These are phyloP conservation scores for Acleris literana DNA, from an alignment of 2,888 invertebrate species.

Conservation along the genomic window DNA sequence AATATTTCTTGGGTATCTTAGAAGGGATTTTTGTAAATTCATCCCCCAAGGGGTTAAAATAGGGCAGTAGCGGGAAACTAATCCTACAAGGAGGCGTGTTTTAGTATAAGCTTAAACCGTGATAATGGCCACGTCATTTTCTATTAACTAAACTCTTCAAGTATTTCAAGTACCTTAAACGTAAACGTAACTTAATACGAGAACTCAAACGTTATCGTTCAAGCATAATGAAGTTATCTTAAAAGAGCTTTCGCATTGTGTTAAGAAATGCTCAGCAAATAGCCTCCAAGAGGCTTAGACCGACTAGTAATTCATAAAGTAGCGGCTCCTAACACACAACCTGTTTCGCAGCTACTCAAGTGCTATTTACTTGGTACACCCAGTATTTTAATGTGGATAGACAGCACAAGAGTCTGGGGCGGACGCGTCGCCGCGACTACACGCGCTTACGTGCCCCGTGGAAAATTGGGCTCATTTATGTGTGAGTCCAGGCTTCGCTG, in stretches of 20 bases:
- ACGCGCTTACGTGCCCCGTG: conserved; percentile 35
- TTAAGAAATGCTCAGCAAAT: conserved; percentile 24
- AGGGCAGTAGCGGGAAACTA: too few relatives aligned
- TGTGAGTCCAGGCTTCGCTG: conserved; percentile 10
- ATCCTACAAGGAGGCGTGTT: too few relatives aligned
- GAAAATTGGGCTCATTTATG: conserved; percentile 26
- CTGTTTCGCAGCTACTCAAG: conserved; percentile 41
- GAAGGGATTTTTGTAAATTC: too few relatives aligned
- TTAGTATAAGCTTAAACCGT: too few relatives aligned
- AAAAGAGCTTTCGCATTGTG: conserved; percentile 25
- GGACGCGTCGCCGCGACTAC: conserved; percentile 44
- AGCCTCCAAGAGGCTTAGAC: conserved; percentile 27
- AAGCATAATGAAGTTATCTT: conserved; percentile 27
- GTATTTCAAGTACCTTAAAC: background rate
- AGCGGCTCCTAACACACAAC: conserved; percentile 38
- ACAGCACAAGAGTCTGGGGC: conserved; percentile 47
- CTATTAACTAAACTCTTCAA: background rate
- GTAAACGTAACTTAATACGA: conserved; percentile 14
- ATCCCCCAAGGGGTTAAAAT: too few relatives aligned
- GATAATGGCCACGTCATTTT: too few relatives aligned
- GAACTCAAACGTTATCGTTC: conserved; percentile 1
- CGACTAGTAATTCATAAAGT: conserved; percentile 35
- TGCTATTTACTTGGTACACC: conserved; percentile 41
- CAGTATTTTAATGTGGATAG: conserved; percentile 42
- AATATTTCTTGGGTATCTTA: too few relatives aligned